Base-by-base conservation (phyloP, 2,888 invertebrate species). In the Barypeithes pellucidus region DNA sequence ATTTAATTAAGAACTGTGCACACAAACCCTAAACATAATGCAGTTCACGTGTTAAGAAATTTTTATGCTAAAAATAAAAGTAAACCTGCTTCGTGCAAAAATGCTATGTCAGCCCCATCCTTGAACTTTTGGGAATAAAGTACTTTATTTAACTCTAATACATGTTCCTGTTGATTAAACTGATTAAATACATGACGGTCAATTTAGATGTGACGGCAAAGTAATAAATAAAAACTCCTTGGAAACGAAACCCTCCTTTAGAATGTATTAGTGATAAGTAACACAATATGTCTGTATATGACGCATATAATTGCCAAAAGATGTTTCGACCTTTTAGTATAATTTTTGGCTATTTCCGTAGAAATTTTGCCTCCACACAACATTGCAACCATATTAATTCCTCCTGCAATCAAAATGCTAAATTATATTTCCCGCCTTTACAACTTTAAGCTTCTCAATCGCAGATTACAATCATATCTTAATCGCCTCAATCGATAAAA, bases 401-500 rank as follows among this genome's bases (percentile, higher is more conserved):
- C 14, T 29, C 11, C 11, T 47, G 47, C 2, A 47, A 47, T 47
- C 9, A 47, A 20, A 20, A 29, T 29, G 24, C 7, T 60, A 43
- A 43, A 47, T 29, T 63, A 50, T 22, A 33, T 61, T 50, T 68
- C 61, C 61, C 39, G 41, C 47, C 39, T 68, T 39, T 20, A 16
- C 29, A 50, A 47, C 50, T 68, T 68, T 68, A 61, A 61, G 50
- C n/a, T 61, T 47, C 50, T 33, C 52, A 59, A 67, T 67, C 29
- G 67, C 52, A 50, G 60, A 68, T 68, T 14, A 11, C 61, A 50
- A 68, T 68, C 68, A 50, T 50, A 68, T 68, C 67, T 16, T 45
- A 45, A 59, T 54, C 41, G 29, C n/a, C 33, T 18, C 18, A 18
- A 68, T 68, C 61, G 50, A 68, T 68, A 61, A 39, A 41, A 39